Conservation (phyloP, 2,888 invertebrate genomes). For the Oasisia sp. region DNA sequence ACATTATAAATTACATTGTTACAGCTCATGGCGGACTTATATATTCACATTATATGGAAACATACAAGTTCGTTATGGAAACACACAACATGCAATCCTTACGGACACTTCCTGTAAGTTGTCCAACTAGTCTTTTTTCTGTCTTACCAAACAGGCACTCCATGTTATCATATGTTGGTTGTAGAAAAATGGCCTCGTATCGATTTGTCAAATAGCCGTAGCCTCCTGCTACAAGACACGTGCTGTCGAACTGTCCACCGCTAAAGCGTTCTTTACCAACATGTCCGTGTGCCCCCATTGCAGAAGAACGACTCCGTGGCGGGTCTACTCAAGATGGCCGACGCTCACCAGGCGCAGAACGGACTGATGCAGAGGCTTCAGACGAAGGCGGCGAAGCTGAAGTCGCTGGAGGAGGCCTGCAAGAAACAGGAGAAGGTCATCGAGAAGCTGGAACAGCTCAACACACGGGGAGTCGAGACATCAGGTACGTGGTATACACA, state of each 20-base stretch:
- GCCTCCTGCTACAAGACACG: too few species aligned
- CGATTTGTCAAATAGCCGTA: too few species aligned
- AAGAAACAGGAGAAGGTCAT: conserved; percentile 63
- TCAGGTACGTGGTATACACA: not conserved
- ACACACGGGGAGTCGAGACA: not conserved
- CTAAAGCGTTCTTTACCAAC: not conserved
- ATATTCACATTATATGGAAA: not conserved
- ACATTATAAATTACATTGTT: too few species aligned
- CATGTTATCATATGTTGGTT: too few species aligned
- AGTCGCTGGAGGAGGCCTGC: conserved; percentile 59
- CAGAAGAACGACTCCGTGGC: conserved; percentile 62
- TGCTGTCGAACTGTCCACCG: too few species aligned
- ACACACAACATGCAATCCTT: too few species aligned
- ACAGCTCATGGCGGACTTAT: not conserved
- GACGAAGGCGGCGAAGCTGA: conserved; percentile 54
- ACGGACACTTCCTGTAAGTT: too few species aligned
- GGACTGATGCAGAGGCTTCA: conserved; percentile 54
- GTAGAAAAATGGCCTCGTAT: too few species aligned
- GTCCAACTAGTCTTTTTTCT: too few species aligned
- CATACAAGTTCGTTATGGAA: not conserved
- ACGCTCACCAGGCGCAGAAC: conserved; percentile 55
- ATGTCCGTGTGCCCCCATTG: not conserved
- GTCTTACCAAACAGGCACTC: too few species aligned
- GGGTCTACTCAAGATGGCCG: conserved; percentile 50
- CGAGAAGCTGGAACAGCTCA: conserved; percentile 58